Base-by-base conservation (phyloP, 2,888 invertebrate genomes). In the Auanema freiburgensis region DNA sequence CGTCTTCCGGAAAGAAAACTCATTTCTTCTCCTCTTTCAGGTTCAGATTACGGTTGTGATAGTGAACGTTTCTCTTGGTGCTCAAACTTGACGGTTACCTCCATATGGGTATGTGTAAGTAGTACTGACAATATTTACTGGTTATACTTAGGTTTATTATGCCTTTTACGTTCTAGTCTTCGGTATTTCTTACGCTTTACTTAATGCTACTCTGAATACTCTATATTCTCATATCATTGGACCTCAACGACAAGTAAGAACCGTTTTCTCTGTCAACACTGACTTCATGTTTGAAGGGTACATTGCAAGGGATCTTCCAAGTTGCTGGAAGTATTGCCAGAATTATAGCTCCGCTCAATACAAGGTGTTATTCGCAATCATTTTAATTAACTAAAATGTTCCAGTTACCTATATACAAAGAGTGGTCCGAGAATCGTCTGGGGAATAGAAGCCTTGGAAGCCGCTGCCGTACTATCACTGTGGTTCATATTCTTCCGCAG, bases 261-360 rank as follows among this genome's bases (percentile, higher is more conserved):
- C n/a, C 43, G n/a, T 43, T 11, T 43, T 43, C n/a, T 12, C 43
- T 12, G 43, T n/a, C 11, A 43, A 43, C 43, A 43, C 43, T 46
- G 46, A 54, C 21, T 41, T 1, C 3, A 2, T 24, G 10, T 8
- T 14, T 57, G 24, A 33, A 51, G 59, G 72, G 72, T 41, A 72
- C 72, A 3, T 66, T 67, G 43, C 72, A 72, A 66, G 72, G 72
- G 12, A n/a, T 72, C 1, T 72, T 62, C 42, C 72, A 72, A 53
- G 67, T 69, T 59, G 63, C 69, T n/a, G 72, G 72, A 11, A 63
- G 63, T 10, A 54, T 67, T 11, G 72, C 69, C 10, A 33, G 72
- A 14, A 25, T 72, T 18, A 23, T 59, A 8, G 63, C 67, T 23
- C 69, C 69, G n/a, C 33, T 69, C 1, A 8, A 64, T 18, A 69